A percentile compares a stretch with the other conserved stretches of the same genome.
These are phyloP conservation scores for Palloptera scutellata DNA, from an alignment of 2,888 invertebrate species.

Conservation along the genomic window DNA sequence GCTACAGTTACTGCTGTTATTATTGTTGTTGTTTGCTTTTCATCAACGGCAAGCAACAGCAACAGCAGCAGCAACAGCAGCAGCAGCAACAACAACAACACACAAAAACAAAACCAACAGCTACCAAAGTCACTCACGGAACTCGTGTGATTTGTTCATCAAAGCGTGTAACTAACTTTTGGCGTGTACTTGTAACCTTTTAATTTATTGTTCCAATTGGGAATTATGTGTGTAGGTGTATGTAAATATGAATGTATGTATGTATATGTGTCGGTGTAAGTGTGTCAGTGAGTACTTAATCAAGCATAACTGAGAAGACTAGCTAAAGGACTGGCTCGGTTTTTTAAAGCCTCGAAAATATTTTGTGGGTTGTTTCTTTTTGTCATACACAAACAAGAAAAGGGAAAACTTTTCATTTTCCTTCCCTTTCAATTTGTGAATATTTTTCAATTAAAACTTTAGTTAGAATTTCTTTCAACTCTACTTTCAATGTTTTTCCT, in stretches of 20 bases:
- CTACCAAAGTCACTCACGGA: neutral
- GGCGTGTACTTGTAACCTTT: conserved; percentile 22
- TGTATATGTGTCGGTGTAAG: neutral
- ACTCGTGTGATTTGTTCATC: conserved; percentile 28
- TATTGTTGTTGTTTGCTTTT: no score
- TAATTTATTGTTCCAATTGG: conserved; percentile 23
- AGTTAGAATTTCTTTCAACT: no score
- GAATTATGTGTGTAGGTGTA: neutral
- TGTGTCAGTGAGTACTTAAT: neutral
- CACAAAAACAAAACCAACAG: conserved; percentile 18
- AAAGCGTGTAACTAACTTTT: conserved; percentile 26
- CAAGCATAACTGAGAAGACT: no score
- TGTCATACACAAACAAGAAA: no score
- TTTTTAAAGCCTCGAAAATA: no score
- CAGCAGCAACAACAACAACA: conserved; percentile 23
- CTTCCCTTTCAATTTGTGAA: no score
- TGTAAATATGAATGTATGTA: neutral
- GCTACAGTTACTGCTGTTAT: no score
- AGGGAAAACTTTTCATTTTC: no score
- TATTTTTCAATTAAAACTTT: no score
- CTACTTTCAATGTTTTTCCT: no score
- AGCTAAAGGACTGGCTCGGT: no score
- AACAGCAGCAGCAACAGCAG: conserved; percentile 30
- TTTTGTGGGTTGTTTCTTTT: no score
- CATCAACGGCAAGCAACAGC: conserved; percentile 6